Evolutionary conservation across 2,113 vertebrate genomes (phyloP), one percentile per base, ranked within the genome.

Genomic region (Microcebus ravelobensis): DNA sequence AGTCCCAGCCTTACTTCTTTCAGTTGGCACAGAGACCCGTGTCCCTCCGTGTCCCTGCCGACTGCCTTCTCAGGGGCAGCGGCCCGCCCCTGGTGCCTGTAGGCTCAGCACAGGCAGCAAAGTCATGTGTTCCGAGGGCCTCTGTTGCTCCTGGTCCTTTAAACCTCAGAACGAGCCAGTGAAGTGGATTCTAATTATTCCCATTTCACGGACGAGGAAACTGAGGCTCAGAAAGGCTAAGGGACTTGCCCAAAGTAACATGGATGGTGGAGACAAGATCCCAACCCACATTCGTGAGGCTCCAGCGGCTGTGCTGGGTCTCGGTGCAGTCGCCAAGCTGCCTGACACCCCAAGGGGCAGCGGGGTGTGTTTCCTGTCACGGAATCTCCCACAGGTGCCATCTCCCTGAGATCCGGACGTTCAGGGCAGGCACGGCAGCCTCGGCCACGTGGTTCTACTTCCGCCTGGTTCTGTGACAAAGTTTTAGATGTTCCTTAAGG

Each of bases 1-100:
- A 50, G 73, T 74, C 13, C 36, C 25, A 67, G 34, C 21, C 65
- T 42, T 20, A 52, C 6, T 48, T 74, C 91, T 80, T n/a, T 52
- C 12, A 27, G 48, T 8, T 3, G 9, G 0, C 18, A 18, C 20
- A 31, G 27, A 21, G 45, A 1, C 7, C 39, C 0, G 0, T 50
- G 29, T 34, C 34, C 48, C 3, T 42, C 8, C 59, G 23, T 68
- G 17, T 8, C 39, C 27, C 85, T 90, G 31, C 45, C 50, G 39
- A 50, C 6, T 61, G 39, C 20, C 23, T n/a, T 89, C 21, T 61
- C 18, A 29, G 90, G 25, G 25, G 1, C n/a, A 42, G 42, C 6
- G 59, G 65, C 79, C 17, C 29, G 59, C 31, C 80, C 65, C 59
- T 68, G 57, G 65, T 45, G 21, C 14, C 57, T 34, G 5, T 20